phyloP scores from a whole-genome alignment of 2,888 invertebrate species.

The Ernsta delagoae region DNA sequence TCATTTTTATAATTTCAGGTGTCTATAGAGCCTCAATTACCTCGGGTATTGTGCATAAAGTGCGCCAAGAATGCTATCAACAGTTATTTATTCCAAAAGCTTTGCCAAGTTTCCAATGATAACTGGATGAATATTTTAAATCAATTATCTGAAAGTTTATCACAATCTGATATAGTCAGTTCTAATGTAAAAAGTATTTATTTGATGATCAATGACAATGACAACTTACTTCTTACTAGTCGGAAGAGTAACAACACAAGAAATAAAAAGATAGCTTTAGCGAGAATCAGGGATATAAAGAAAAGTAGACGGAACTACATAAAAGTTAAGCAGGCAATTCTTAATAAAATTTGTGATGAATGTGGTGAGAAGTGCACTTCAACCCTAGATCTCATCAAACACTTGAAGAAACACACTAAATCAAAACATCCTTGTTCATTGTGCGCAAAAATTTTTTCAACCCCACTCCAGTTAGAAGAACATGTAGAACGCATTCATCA shows the following conservation, averaged over 20 bases:
- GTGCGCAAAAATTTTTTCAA: slow-evolving; percentile 62
- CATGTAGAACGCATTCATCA: slow-evolving; percentile 65
- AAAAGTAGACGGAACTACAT: slow-evolving; percentile 52
- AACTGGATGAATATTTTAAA: slow-evolving; percentile 57
- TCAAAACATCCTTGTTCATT: slow-evolving; percentile 53
- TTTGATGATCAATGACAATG: slow-evolving; percentile 54
- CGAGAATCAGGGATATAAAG: slow-evolving; percentile 57
- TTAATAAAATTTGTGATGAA: slow-evolving; percentile 55
- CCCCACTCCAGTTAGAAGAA: slow-evolving; percentile 51
- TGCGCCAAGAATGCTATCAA: slow-evolving; percentile 61
- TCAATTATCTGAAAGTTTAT: slow-evolving; percentile 50
- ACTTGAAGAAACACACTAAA: slow-evolving; percentile 57
- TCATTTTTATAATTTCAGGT: slow-evolving; percentile 52
- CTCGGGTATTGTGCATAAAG: slow-evolving; percentile 59
- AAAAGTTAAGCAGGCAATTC: slow-evolving; percentile 46
- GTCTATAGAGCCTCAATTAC: slow-evolving; percentile 53
- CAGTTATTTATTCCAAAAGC: slow-evolving; percentile 62
- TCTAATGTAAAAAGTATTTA: slow-evolving; percentile 55
- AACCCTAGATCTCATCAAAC: slow-evolving; percentile 50
- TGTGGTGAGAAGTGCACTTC: slow-evolving; percentile 59
- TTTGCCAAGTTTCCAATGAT: slow-evolving; percentile 55
- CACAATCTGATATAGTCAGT: slow-evolving; percentile 48
- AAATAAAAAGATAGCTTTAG: slow-evolving; percentile 54
- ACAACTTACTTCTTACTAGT: slow-evolving; percentile 51
- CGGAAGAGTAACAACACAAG: slow-evolving; percentile 46